These are phyloP conservation scores for Lasioglossum leucozonium DNA, from an alignment of 2,888 invertebrate genomes.

Conservation along the genomic window DNA sequence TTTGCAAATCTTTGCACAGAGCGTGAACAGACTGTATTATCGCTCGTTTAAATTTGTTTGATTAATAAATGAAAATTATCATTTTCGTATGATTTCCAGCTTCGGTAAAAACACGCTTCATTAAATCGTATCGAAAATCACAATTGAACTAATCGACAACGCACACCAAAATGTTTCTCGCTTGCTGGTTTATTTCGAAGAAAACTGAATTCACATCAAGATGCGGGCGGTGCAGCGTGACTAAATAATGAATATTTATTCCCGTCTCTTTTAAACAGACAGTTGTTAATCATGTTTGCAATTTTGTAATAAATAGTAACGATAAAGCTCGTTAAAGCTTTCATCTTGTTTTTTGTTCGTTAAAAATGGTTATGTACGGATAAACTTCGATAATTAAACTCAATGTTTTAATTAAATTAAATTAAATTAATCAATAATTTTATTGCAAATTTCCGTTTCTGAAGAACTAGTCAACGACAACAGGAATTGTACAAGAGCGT, in stretches of 20 bases:
- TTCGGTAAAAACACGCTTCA: background rate
- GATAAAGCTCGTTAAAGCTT: background rate
- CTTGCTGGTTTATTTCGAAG: background rate
- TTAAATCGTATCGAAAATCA: background rate
- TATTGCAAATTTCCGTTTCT: background rate
- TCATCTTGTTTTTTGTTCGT: background rate
- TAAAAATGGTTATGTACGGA: background rate
- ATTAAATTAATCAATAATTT: too few relatives aligned
- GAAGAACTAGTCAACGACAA: background rate
- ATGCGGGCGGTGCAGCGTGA: background rate
- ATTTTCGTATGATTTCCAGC: background rate
- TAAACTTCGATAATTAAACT: background rate
- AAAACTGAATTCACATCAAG: background rate
- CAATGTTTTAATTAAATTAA: too few relatives aligned
- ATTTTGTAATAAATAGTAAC: background rate
- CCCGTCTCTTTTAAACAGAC: background rate
- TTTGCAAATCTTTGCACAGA: background rate
- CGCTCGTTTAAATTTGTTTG: background rate
- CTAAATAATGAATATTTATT: background rate
- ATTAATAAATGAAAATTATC: background rate
- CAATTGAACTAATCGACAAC: background rate
- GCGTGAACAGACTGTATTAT: background rate
- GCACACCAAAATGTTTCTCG: background rate
- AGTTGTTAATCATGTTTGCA: background rate
- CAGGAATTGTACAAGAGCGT: too few relatives aligned